Evolutionary conservation across 1,140 invertebrate genomes (phyloP).

Genomic region (Trichoplusia ni): DNA sequence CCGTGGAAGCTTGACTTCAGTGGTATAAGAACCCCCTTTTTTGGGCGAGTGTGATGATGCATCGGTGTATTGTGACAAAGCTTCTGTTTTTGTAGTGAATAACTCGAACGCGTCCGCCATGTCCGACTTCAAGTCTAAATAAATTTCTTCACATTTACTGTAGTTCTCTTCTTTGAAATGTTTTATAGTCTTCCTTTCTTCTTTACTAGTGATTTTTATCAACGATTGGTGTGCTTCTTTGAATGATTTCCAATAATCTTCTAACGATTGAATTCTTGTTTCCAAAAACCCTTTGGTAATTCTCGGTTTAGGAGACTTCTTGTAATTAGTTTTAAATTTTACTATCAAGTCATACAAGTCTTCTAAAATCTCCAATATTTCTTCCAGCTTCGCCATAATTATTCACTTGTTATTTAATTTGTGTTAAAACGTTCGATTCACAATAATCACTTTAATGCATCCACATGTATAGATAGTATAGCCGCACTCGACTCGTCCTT

Average conservation of each 20-base stretch:
- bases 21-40: neutral
- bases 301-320: too few relatives aligned
- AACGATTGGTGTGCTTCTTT: neutral
- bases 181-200: neutral
- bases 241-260: neutral
- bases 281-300: neutral
- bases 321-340: too few relatives aligned
- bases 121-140: neutral
- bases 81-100: too few relatives aligned
- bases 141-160: neutral
- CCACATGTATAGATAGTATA: too few relatives aligned
- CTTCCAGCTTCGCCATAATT: too few relatives aligned
- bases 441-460: too few relatives aligned
- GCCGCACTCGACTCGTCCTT: too few relatives aligned
- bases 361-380: too few relatives aligned
- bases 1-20: neutral
- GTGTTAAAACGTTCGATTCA: too few relatives aligned
- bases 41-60: neutral
- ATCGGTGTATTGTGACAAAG: neutral
- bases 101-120: neutral
- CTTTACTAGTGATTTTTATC: neutral
- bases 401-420: too few relatives aligned
- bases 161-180: neutral
- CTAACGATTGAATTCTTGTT: neutral
- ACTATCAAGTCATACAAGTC: too few relatives aligned